Evolutionary conservation across 1,140 invertebrate species (phyloP).

Genomic region (Caenorhabditis elegans): WBcel235 BX284605.5:18537501-18538000

Average conservation of each 20-base stretch:
- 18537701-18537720: no score
- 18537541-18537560: constrained; percentile 19
- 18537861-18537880: constrained; percentile 39
- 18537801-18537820: neutral
- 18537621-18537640: no score
- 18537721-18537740: no score
- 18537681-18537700: no score
- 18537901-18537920: constrained; percentile 26
- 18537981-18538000: no score
- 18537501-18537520: constrained; percentile 11
- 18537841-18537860: neutral
- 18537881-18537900: constrained; percentile 25
- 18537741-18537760: no score
- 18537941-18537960: neutral
- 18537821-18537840: neutral
- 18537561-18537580: neutral
- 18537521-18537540: constrained; percentile 36
- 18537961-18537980: no score
- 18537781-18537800: neutral
- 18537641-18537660: no score
- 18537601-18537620: neutral
- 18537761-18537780: no score
- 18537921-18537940: constrained; percentile 20
- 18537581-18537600: constrained; percentile 9
- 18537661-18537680: no score